Evolutionary conservation across 2,797 vertebrate genomes (phyloP).

Genomic region (Peromyscus aztecus): DNA sequence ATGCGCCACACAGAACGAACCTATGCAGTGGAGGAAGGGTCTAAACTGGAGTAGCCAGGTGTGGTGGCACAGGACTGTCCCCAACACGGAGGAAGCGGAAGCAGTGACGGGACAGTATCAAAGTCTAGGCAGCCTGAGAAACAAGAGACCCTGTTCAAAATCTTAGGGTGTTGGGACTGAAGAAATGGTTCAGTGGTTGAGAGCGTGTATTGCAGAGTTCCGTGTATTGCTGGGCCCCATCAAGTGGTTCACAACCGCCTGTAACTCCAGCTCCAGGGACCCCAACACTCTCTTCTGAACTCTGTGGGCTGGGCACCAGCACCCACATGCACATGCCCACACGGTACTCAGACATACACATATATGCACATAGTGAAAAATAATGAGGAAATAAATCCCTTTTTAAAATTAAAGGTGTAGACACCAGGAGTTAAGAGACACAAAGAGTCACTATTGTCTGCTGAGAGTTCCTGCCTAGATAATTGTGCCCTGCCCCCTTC

Average conservation of each 20-base stretch:
- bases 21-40: not conserved
- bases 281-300: not conserved
- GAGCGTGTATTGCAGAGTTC: not conserved
- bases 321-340: too few species aligned
- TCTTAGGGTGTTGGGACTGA: too few species aligned
- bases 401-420: not conserved
- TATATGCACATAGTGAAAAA: not conserved
- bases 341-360: not conserved
- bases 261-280: not conserved
- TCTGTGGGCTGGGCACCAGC: not conserved
- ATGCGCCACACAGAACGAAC: not conserved
- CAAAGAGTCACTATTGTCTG: not conserved
- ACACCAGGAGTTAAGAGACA: not conserved
- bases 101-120: not conserved
- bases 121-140: not conserved
- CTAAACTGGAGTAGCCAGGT: not conserved
- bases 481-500: not conserved
- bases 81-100: not conserved
- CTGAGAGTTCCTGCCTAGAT: slow-evolving; percentile 69
- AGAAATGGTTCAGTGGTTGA: not conserved
- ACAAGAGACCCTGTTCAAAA: not conserved
- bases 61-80: not conserved
- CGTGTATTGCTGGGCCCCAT: not conserved
- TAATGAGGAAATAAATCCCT: not conserved
- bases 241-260: not conserved